Conservation (phyloP, 1,140 invertebrate species). For the Luehdorfia chinensis region DNA sequence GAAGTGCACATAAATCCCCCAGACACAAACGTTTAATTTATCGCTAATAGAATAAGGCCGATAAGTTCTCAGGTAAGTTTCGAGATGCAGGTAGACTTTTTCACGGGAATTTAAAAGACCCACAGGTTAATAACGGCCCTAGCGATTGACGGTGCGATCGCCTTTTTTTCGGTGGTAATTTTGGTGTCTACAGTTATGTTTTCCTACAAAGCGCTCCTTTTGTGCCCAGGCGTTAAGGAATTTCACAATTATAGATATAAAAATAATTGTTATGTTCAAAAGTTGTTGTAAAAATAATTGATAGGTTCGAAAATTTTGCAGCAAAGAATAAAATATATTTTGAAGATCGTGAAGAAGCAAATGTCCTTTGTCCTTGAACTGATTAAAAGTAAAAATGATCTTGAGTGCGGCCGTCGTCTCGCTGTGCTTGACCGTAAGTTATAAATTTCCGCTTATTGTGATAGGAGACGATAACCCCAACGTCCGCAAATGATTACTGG, state of each 20-base stretch:
- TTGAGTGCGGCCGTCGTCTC: constrained; percentile 9
- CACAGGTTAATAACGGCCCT: constrained; percentile 48
- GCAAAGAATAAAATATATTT: no score
- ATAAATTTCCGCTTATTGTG: constrained; percentile 44
- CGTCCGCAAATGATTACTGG: constrained; percentile 40
- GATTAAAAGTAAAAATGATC: constrained; percentile 1
- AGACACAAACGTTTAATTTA: constrained; percentile 58
- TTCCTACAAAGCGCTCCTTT: constrained; percentile 44
- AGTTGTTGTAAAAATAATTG: no score
- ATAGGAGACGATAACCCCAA: constrained; percentile 45
- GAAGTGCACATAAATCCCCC: constrained; percentile 47
- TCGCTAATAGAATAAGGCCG: constrained; percentile 47
- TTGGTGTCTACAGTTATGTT: constrained; percentile 54
- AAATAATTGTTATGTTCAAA: constrained; percentile 30
- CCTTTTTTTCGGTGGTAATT: constrained; percentile 61
- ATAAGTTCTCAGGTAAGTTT: constrained; percentile 50
- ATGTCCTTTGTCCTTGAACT: constrained; percentile 12
- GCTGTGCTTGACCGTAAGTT: constrained; percentile 17
- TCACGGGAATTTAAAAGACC: constrained; percentile 51
- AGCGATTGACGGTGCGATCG: constrained; percentile 31
- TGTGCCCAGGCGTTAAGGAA: constrained; percentile 43
- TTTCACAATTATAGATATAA: constrained; percentile 54
- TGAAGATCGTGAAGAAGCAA: no score
- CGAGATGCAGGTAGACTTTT: constrained; percentile 51
- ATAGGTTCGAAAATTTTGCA: no score